phyloP scores from a whole-genome alignment of 2,797 vertebrate species.

The Acanthornis magna region DNA sequence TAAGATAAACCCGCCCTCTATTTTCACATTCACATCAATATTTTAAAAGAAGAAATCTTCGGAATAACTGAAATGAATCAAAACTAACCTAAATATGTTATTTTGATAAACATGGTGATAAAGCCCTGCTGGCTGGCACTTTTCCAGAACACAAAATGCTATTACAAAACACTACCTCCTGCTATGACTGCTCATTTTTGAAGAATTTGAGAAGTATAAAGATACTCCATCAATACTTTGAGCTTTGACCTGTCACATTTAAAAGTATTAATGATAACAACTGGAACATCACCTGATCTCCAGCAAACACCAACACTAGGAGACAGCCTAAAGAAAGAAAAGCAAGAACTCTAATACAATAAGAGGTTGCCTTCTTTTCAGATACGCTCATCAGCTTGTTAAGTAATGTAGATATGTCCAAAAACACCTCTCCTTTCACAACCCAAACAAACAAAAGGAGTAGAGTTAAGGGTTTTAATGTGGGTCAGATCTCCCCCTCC shows the following conservation, averaged over 20 bases:
- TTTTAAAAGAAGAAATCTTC: neutral
- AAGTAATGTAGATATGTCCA: neutral
- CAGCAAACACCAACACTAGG: neutral
- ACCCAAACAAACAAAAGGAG: neutral
- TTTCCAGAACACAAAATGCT: neutral
- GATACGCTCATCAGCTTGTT: neutral
- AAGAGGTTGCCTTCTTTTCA: neutral
- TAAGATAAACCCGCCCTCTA: neutral
- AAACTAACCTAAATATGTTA: neutral
- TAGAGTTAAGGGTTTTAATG: neutral
- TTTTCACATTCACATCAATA: neutral
- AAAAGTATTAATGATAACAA: constrained; percentile 4
- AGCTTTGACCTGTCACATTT: neutral
- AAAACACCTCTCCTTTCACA: neutral
- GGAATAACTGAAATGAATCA: neutral
- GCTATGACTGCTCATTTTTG: neutral
- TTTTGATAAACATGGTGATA: neutral
- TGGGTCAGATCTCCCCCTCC: neutral
- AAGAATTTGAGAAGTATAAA: constrained; percentile 15
- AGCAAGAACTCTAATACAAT: neutral
- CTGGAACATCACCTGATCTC: neutral
- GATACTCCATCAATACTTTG: neutral
- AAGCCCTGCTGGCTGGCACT: neutral
- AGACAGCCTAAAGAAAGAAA: neutral
- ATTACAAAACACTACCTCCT: neutral